Base-by-base conservation (phyloP, 2,113 vertebrate genomes). In the Istiophorus platypterus region DNA sequence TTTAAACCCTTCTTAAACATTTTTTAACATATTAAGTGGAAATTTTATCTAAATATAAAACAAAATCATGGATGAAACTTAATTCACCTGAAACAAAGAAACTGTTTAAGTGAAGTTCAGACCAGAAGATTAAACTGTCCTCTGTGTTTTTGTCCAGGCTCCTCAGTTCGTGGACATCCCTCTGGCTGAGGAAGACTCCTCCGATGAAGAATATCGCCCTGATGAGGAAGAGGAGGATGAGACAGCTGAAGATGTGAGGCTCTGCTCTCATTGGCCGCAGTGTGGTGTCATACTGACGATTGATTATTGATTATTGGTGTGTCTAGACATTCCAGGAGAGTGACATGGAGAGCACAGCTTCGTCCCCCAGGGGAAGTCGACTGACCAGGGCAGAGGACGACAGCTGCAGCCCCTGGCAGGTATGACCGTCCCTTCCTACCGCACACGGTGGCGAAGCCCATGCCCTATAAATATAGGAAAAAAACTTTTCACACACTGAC, bases 151-250 rank as follows among this genome's bases (percentile, higher is more conserved):
- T 77, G 8, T 59, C 6, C 89, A 99, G 98, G 94, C 95, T 0
- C 97, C 96, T 64, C 98, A 99, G 93, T 99, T 99, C 75, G 96
- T 99, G 59, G 98, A 99, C 89, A 99, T 99, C 83, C 96, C 96
- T 15, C 95, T 99, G 6, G 97, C 97, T 82, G 98, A 99, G 14
- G 98, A 99, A 69, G 98, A 99, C 85, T 99, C 98, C 0, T 99
- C 98, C 42, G 98, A 99, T 89, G 98, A 99, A 85, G 98, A 99
- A 66, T 99, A 99, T 82, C 95, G 91, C 15, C 98, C 98, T 4
- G 97, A 99, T 2, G 98, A 99, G 13, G 98, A 99, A 0, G 98
- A 99, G 0, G 98, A 98, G 62, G 97, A 99, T 9, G 98, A 99
- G 91, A 99, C 98, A 0, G 96, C 97, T 5, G 98, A 99, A 70